Conservation (phyloP, 2,113 vertebrate species). For the Cavia aperea region DNA sequence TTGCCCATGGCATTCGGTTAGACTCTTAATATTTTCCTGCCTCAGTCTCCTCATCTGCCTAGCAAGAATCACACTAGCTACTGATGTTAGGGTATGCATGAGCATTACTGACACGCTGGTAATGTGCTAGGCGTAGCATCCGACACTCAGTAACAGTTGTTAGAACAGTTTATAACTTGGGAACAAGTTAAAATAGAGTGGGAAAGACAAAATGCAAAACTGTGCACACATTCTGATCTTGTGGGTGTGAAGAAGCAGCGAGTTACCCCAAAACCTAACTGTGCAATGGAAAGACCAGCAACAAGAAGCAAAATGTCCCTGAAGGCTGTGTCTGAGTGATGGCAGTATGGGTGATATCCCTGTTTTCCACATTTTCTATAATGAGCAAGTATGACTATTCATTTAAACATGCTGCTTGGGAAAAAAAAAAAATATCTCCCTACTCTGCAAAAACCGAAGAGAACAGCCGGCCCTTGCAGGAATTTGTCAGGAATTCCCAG, state of each 20-base stretch:
- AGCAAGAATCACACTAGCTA: not conserved
- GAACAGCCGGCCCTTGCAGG: slow-evolving; percentile 35
- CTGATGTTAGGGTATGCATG: not conserved
- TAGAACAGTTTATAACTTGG: not conserved
- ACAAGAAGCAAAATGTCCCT: not conserved
- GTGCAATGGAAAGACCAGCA: not conserved
- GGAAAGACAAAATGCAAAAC: not conserved
- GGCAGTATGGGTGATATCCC: not conserved
- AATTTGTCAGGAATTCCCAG: slow-evolving; percentile 51
- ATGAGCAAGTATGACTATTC: not conserved
- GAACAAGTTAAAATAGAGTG: not conserved
- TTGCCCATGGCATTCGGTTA: not conserved
- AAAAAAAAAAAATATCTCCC: not conserved
- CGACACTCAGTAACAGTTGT: not conserved
- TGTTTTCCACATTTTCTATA: not conserved
- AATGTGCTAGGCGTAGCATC: not conserved
- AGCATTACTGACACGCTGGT: not conserved
- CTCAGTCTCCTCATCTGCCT: not conserved
- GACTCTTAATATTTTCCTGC: not conserved
- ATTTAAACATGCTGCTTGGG: slow-evolving; percentile 1
- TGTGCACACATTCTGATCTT: not conserved
- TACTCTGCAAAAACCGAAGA: not conserved
- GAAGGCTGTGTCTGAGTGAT: fast-evolving
- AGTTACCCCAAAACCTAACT: not conserved
- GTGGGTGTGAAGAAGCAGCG: not conserved